A percentile compares a stretch with the other conserved stretches of the same genome.
These are phyloP conservation scores for Teleiodes luculella DNA, from an alignment of 2,888 invertebrate species.

Conservation along the genomic window DNA sequence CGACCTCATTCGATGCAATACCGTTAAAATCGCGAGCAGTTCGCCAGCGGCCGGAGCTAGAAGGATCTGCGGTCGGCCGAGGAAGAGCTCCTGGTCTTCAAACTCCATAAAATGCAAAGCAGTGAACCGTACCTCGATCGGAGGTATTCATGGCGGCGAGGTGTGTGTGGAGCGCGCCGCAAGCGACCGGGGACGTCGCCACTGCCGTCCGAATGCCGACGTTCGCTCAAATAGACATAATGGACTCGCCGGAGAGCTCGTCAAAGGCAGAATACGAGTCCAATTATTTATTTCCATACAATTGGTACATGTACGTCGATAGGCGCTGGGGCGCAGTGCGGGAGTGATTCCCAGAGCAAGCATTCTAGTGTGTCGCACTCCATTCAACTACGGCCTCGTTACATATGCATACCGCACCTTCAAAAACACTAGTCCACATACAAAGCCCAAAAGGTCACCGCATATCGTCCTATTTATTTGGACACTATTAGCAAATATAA, in stretches of 20 bases:
- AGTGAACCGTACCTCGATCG: slow-evolving; percentile 61
- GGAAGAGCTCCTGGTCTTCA: slow-evolving; percentile 22
- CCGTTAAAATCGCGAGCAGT: slow-evolving; percentile 43
- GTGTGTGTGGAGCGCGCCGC: slow-evolving; percentile 55
- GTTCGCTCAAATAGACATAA: slow-evolving; percentile 70
- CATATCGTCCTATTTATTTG: no score
- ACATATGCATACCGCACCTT: neutral
- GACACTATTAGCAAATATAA: no score
- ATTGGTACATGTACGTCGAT: slow-evolving; percentile 70
- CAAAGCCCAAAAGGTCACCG: neutral
- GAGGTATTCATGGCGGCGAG: slow-evolving; percentile 67
- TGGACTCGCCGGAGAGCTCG: slow-evolving; percentile 70
- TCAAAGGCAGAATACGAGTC: slow-evolving; percentile 75
- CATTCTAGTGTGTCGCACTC: slow-evolving; percentile 31
- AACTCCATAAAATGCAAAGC: slow-evolving; percentile 42
- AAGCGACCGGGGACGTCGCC: slow-evolving; percentile 71
- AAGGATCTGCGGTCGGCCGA: slow-evolving; percentile 31
- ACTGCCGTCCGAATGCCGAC: slow-evolving; percentile 72
- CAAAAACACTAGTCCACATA: neutral
- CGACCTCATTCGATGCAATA: slow-evolving; percentile 59
- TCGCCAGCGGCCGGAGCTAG: slow-evolving; percentile 30
- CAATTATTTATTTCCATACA: slow-evolving; percentile 77
- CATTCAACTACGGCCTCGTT: neutral
- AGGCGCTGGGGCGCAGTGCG: slow-evolving; percentile 62
- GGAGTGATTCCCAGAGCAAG: slow-evolving; percentile 56